Percentiles rank a stretch among this genome's conserved stretches.
phyloP scores from a whole-genome alignment of 2,888 invertebrate species.

The Xestia sexstrigata region DNA sequence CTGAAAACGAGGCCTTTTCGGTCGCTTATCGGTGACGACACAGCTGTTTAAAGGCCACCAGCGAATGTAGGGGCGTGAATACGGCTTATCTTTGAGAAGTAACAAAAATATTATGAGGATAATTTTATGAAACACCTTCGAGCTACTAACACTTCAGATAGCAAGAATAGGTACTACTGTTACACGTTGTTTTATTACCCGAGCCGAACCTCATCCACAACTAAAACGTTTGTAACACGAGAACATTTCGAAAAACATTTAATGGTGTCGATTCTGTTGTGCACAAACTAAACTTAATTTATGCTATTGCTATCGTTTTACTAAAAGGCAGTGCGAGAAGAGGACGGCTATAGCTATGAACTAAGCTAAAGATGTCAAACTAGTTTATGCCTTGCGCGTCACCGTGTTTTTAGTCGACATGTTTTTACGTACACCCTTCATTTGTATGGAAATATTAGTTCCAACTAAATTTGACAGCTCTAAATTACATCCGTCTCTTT shows the following conservation, averaged over 20 bases:
- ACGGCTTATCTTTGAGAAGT: conserved; percentile 46
- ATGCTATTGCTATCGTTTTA: too few relatives aligned
- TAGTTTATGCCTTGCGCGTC: too few relatives aligned
- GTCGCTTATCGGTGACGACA: conserved; percentile 65
- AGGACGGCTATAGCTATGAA: too few relatives aligned
- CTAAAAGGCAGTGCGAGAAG: too few relatives aligned
- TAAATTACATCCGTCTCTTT: too few relatives aligned
- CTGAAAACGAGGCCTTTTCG: conserved; percentile 63
- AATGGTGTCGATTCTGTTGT: too few relatives aligned
- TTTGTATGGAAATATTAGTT: too few relatives aligned
- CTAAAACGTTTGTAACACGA: neutral
- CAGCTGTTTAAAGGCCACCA: conserved; percentile 68
- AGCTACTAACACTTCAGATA: conserved; percentile 30
- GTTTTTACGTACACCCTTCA: too few relatives aligned
- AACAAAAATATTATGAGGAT: conserved; percentile 33
- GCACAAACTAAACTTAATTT: too few relatives aligned
- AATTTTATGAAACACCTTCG: conserved; percentile 13
- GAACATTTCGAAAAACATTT: conserved; percentile 30
- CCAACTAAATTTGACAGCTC: too few relatives aligned
- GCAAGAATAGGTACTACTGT: neutral
- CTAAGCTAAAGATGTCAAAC: too few relatives aligned
- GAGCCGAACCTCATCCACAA: neutral
- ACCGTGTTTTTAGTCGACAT: too few relatives aligned
- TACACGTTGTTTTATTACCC: neutral
- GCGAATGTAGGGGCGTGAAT: conserved; percentile 40